These are phyloP conservation scores for Cossypha dichroa DNA, from an alignment of 2,797 vertebrate genomes.

Conservation along the genomic window DNA sequence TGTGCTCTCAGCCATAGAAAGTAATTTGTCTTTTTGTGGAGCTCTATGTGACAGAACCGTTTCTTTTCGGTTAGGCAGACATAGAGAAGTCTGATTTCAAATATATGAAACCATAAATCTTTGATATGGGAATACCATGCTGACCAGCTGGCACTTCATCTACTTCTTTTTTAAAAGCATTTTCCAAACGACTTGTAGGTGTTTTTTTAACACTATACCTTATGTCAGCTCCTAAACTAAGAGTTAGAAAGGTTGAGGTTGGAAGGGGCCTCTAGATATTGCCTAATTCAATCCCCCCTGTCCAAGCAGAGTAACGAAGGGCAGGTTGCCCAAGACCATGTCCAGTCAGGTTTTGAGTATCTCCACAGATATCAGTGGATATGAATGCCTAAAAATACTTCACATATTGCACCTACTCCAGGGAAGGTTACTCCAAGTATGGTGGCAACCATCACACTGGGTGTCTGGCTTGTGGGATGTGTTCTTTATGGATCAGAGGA, in stretches of 20 bases:
- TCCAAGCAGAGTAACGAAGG: accelerated
- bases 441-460: accelerated
- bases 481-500: neutral
- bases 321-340: neutral
- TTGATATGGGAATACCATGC: neutral
- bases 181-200: neutral
- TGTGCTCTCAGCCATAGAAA: neutral
- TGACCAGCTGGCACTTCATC: neutral
- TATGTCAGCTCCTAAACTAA: neutral
- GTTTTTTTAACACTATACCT: neutral
- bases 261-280: neutral
- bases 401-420: accelerated
- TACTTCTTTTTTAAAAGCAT: neutral
- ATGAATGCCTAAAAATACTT: neutral
- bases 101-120: neutral
- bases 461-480: neutral
- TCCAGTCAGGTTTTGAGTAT: neutral
- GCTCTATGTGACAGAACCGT: neutral
- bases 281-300: accelerated
- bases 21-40: slow-evolving; percentile 34
- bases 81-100: slow-evolving; percentile 29
- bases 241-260: neutral
- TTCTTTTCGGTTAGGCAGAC: neutral
- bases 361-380: neutral
- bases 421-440: neutral